A percentile compares a stretch with the other conserved stretches of the same genome.
These are phyloP conservation scores for Chlorospingus semifuscus DNA, from an alignment of 2,797 vertebrate genomes.

Conservation along the genomic window DNA sequence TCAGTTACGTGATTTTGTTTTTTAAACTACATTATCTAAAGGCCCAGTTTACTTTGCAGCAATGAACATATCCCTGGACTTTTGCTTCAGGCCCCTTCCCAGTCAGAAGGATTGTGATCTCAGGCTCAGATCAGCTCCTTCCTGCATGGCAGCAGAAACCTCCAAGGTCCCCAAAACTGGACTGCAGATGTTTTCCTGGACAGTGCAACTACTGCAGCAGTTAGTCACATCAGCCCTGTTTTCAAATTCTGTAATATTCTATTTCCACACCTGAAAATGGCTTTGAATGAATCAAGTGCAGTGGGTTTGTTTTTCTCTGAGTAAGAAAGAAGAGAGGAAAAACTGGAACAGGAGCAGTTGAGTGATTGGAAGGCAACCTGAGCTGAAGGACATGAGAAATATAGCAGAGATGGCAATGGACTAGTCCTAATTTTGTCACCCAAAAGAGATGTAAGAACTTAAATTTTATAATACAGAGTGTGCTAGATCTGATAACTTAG, in stretches of 20 bases:
- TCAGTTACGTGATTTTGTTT: background rate
- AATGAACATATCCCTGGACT: background rate
- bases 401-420: background rate
- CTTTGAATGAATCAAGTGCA: background rate
- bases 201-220: background rate
- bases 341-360: background rate
- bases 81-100: background rate
- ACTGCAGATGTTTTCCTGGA: background rate
- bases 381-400: background rate
- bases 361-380: rapidly evolving
- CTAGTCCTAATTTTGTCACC: background rate
- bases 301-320: background rate
- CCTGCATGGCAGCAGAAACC: background rate
- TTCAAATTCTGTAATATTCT: background rate
- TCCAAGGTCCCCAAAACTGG: background rate
- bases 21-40: background rate
- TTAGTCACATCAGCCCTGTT: background rate
- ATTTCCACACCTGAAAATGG: background rate
- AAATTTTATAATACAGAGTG: background rate
- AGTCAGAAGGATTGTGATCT: background rate
- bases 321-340: background rate
- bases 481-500: background rate
- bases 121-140: background rate
- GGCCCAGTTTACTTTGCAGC: background rate
- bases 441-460: background rate